Evolutionary conservation across 2,113 vertebrate species (phyloP).

Genomic region (Gnathonemus longibarbis): DNA sequence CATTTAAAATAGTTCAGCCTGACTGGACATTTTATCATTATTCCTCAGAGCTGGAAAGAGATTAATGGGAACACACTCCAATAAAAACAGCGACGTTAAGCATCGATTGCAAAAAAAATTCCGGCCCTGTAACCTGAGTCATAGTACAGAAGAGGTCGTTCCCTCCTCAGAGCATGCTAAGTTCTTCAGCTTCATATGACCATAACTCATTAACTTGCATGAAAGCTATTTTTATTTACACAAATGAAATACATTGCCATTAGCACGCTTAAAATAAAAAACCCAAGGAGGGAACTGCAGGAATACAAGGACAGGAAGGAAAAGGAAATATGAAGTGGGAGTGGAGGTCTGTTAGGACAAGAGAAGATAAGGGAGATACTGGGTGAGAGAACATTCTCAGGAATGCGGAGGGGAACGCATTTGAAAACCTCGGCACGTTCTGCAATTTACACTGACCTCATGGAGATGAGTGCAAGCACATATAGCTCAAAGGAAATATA

Average conservation of each 20-base stretch:
- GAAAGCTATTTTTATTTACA: not conserved
- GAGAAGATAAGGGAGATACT: not conserved
- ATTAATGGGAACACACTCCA: not conserved
- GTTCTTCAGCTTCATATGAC: not conserved
- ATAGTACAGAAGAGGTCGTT: not conserved
- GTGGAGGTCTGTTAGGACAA: not conserved
- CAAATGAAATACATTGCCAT: not conserved
- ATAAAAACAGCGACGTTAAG: not conserved
- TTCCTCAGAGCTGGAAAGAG: not conserved
- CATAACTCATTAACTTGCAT: not conserved
- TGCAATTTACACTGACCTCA: not conserved
- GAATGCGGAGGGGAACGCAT: too few relatives aligned
- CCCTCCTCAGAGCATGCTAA: not conserved
- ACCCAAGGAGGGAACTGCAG: not conserved
- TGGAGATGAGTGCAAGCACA: not conserved
- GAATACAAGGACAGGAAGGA: not conserved
- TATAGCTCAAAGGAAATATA: not conserved
- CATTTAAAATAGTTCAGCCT: not conserved
- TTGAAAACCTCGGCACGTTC: not conserved
- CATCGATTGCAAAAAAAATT: not conserved
- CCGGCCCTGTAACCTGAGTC: not conserved
- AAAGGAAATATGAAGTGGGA: not conserved
- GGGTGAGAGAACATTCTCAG: not conserved
- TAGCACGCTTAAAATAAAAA: not conserved
- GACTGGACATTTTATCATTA: not conserved